Base-by-base conservation (phyloP, 2,888 invertebrate genomes). In the Nudaria mundana region DNA sequence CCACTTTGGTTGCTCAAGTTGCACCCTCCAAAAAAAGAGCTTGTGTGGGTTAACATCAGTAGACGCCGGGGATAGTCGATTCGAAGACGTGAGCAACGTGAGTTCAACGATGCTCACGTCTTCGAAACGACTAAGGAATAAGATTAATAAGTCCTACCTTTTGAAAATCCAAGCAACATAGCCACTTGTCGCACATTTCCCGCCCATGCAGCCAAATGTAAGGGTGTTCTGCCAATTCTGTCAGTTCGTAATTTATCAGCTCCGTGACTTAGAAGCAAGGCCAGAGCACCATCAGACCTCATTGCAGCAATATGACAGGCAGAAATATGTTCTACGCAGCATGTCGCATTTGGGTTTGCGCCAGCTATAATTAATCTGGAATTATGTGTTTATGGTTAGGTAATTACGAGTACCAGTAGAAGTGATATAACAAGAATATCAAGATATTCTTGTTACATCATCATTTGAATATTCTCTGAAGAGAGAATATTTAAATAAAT, bases 201-300 rank as follows among this genome's bases (percentile, higher is more conserved):
- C 1, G 61, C 58, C 68, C 74, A 82, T 2, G 78, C 76, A 1
- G 82, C 79, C 10, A 81, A 37, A 41, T 86, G 86, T 1, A 86
- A 50, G 0, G 85, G 80, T 8, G 84, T 81, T 3, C 74, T 61
- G 0, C 84, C 84, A 8, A 66, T 55, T 4, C 61, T 60, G 40
- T 85, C 74, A 26, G 63, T 53, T 7, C 69, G 61, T 6, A 63
- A 51, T 1, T 63, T 63, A 5, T 70, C 63, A 1, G 73, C 76
- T 2, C 71, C 74, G 3, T 57, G 47, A 0, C 63, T 53, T 6
- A 83, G 49, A 3, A 89, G 66, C 5, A 63, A 32, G 2, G 60
- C 43, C 3, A 82, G 67, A 5, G 76, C 74, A 14, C 71, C 63
- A 13, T 69, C 49, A 10, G 73, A 64, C 4, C 61, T 63, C 11